Base-by-base conservation (phyloP, 2,888 invertebrate species). In the Drosophila silvestris region DNA sequence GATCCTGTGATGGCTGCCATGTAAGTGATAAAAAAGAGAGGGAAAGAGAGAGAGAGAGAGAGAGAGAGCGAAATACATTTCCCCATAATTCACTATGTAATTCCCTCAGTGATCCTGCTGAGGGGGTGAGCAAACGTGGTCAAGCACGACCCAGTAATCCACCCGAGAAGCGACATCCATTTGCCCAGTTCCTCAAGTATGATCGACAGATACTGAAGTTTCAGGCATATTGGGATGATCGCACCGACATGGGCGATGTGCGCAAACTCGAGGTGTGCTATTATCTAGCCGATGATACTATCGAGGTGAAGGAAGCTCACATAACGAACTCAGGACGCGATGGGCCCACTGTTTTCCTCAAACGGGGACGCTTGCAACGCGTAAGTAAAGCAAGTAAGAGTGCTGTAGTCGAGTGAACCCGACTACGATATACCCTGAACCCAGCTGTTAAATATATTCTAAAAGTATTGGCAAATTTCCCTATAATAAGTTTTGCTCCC, bases 191-290 rank as follows among this genome's bases (percentile, higher is more conserved):
- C 93, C 93, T 98, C 62, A 96, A 96, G 84, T 96, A 96, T 90
- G 98, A 98, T 93, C 95, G 96, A 85, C 95, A 96, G 93, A 94
- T 94, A 92, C 82, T 94, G 89, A 95, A 97, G 81, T 98, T 98
- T 93, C 95, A 95, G 85, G 98, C 96, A n/a, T 97, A 97, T 91
- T 98, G 98, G 98, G 98, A 98, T 91, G 98, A 98, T 91, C 95
- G 96, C 10, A 95, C 95, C 2, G 95, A 96, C 89, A 96, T 96
- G 91, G 98, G 98, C 0, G 95, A 96, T 69, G 93, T 97, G 32
- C 96, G 98, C 78, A 94, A 96, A 85, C 93, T 98, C 70, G 96
- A 97, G 91, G 94, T 98, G 14, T 96, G 96, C 89, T 98, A 97
- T 91, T 98, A 96, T 93, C 94, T 98, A 53, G 96, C 97, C 0